Conservation (phyloP, 2,888 invertebrate species). For the Nemotelus nigrinus region DNA sequence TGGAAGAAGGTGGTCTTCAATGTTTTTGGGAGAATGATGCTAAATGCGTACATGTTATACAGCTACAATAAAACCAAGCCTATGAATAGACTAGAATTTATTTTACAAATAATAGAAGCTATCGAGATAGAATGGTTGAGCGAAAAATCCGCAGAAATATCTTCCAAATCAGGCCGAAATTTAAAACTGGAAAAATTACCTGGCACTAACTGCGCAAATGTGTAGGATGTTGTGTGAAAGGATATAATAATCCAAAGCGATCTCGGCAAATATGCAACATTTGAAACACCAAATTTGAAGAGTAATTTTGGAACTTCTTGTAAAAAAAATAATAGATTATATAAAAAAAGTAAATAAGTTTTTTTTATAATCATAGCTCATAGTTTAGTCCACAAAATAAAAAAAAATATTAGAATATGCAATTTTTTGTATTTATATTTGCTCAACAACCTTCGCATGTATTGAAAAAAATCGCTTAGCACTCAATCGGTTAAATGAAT, state of each 20-base stretch:
- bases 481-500: neutral
- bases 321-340: neutral
- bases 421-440: neutral
- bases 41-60: slow-evolving; percentile 54
- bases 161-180: neutral
- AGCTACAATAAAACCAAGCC: slow-evolving; percentile 13
- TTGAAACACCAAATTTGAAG: neutral
- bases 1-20: slow-evolving; percentile 55
- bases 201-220: neutral
- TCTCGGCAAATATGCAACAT: neutral
- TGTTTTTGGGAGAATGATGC: slow-evolving; percentile 53
- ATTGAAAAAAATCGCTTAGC: neutral
- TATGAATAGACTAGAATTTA: neutral
- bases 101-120: neutral
- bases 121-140: neutral
- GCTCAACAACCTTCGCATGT: neutral
- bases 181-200: neutral
- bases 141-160: neutral
- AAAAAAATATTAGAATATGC: neutral
- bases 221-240: neutral
- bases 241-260: neutral
- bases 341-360: neutral
- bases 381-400: neutral
- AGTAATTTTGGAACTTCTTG: neutral
- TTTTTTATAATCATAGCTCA: neutral